These are phyloP conservation scores for Phenganax stokvisi DNA, from an alignment of 92 coral and sea anemone species.

Conservation along the genomic window DNA sequence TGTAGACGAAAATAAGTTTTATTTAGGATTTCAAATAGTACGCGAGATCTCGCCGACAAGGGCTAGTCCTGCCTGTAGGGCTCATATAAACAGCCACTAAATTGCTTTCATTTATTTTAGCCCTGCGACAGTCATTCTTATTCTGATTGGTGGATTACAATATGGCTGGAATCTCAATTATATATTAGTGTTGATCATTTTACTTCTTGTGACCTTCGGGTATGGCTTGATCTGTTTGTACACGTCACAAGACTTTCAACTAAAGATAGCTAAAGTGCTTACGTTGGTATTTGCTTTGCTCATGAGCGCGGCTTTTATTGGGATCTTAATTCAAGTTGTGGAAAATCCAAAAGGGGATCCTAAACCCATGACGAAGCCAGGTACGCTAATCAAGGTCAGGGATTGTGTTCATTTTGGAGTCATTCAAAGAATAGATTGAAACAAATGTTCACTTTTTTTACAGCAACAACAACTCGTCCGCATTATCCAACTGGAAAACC, in stretches of 20 bases:
- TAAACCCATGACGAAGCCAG: not conserved
- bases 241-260: slow-evolving; percentile 83
- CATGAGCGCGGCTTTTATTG: slow-evolving; percentile 70
- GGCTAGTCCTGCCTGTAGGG: too few species aligned
- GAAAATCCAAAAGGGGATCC: not conserved
- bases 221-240: slow-evolving; percentile 65
- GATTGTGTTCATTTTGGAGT: not conserved
- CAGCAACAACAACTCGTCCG: not conserved
- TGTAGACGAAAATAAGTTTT: too few species aligned
- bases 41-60: too few species aligned
- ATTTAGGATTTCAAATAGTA: too few species aligned
- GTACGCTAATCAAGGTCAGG: not conserved
- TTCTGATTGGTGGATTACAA: slow-evolving; percentile 61
- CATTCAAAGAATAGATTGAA: too few species aligned
- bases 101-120: slow-evolving; percentile 37
- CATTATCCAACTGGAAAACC: not conserved
- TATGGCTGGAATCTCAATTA: slow-evolving; percentile 29
- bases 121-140: slow-evolving; percentile 83
- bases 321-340: slow-evolving; percentile 63
- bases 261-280: slow-evolving; percentile 67
- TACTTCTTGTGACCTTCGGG: slow-evolving; percentile 50
- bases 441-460: not conserved
- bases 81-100: too few species aligned
- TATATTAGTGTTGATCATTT: slow-evolving; percentile 33
- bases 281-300: slow-evolving; percentile 64